Evolutionary conservation across 2,888 invertebrate genomes (phyloP), one percentile per base, ranked within the genome.

Genomic region (Diplazon laetatorius): DNA sequence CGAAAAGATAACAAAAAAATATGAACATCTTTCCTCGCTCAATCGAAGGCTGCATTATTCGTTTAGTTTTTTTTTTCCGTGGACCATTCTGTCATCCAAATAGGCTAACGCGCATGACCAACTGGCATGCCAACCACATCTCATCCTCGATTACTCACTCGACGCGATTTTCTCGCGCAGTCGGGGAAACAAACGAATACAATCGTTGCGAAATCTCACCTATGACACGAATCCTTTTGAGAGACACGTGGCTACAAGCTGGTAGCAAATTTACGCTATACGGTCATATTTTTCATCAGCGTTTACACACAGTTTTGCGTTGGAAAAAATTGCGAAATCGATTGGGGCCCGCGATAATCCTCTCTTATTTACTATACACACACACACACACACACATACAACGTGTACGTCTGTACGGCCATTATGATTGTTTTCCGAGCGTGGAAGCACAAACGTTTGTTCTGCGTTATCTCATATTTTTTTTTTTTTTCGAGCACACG

Each of bases 241-340:
- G 52, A 39, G 65, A 55, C 75, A 55, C 75, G 76, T 63, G 71
- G 55, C 39, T 55, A 35, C 66, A 5, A 59, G 18, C 37, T 35
- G 9, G 57, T 30, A 37, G n/a, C 16, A 12, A 8, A 0, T 12
- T 16, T 39, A 22, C 70, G 71, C 42, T 66, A 62, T 72, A 63
- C 75, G 71, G 37, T 68, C 68, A 63, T 72, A 68, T 79, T 78
- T n/a, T 79, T 79, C 79, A 80, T 75, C 63, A 75, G 46, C 63
- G 57, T 71, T 63, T 71, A 60, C 59, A 60, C 59, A 55, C 80
- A 69, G 66, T 48, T 74, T 80, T 74, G 84, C 83, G 85, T 86
- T 88, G 89, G 85, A 87, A 88, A 88, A 83, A 78, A 81, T 89
- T 88, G 84, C 87, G 88, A 89, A 88, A 89, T 85, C 85, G 87